Conservation (phyloP, 2,797 vertebrate species). For the Macropodus opercularis region DNA sequence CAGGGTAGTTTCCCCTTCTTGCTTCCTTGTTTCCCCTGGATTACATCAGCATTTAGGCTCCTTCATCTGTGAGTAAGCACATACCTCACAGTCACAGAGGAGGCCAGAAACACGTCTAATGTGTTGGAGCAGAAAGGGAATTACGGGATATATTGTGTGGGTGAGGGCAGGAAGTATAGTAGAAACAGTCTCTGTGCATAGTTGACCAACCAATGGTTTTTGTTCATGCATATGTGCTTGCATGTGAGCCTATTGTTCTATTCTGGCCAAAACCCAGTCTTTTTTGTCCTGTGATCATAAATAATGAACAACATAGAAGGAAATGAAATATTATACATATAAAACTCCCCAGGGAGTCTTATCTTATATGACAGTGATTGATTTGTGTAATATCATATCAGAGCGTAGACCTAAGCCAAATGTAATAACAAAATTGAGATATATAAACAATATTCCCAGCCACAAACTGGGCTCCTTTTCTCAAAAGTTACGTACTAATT, state of each 20-base stretch:
- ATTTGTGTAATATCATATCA: conserved; percentile 66
- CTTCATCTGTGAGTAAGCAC: conserved; percentile 76
- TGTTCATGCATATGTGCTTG: conserved; percentile 51
- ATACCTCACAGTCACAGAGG: conserved; percentile 67
- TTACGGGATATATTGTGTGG: conserved; percentile 47
- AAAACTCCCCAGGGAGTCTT: conserved; percentile 65
- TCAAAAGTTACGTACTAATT: conserved; percentile 49
- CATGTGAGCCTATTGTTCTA: conserved; percentile 49
- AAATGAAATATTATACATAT: conserved; percentile 68
- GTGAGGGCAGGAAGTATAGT: conserved; percentile 62
- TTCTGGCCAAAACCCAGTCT: conserved; percentile 49
- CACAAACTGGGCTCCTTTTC: conserved; percentile 54
- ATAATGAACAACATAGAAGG: conserved; percentile 61
- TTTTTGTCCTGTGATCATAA: conserved; percentile 63
- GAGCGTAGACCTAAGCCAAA: conserved; percentile 56
- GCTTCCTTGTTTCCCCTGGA: conserved; percentile 58
- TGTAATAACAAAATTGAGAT: conserved; percentile 55
- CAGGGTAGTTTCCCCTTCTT: conserved; percentile 45
- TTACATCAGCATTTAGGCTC: conserved; percentile 80
- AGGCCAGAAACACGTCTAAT: conserved; percentile 52
- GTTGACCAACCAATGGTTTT: conserved; percentile 56
- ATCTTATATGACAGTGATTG: conserved; percentile 66
- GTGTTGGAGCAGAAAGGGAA: conserved; percentile 48
- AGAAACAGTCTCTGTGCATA: conserved; percentile 60
- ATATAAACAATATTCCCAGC: conserved; percentile 48